Evolutionary conservation across 2,888 invertebrate genomes (phyloP), one percentile per base, ranked within the genome.

Genomic region (Sycophila texana): DNA sequence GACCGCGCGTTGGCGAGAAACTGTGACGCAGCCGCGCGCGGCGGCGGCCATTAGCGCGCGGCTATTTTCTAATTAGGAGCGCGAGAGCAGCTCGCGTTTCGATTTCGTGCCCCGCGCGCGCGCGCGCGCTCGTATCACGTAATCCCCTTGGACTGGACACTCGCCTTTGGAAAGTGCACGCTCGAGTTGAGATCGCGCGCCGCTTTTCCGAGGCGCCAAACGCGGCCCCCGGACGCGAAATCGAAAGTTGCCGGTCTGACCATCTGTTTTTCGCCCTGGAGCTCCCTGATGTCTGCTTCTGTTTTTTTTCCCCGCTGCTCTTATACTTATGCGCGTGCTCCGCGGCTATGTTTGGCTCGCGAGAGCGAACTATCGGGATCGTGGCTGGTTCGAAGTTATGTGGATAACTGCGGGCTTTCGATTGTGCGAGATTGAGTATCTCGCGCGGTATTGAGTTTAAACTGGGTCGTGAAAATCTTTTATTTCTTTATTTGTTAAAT

Each of bases 11-110:
- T 22, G n/a, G 53, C 16, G 22, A 22, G 18, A 53, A 53, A 53
- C 18, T 26, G 71, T 30, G 60, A 47, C 13, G 58, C 18, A 14
- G 20, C 30, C 4, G 51, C 10, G 49, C 4, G 16, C 57, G 3
- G 3, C 51, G 18, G 51, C 58, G 5, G 26, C 49, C 47, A 58
- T 67, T 39, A 63, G 7, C 53, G 18, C 58, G 53, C 10, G 39
- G 55, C 58, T 16, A 55, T 76, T 76, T 76, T 76, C 61, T 61
- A 68, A 76, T 76, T 68, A 70, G 68, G 61, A 76, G 39, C 68
- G 47, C 16, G 16, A 22, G 26, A 39, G 39, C 47, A 49, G 26
- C 30, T 5, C 30, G 30, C 49, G 60, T 61, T 26, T 68, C 26
- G 55, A 70, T 70, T 70, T 57, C 30, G n/a, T 57, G 70, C 13